These are phyloP conservation scores for Psittacula echo DNA, from an alignment of 2,797 vertebrate genomes.

Conservation along the genomic window DNA sequence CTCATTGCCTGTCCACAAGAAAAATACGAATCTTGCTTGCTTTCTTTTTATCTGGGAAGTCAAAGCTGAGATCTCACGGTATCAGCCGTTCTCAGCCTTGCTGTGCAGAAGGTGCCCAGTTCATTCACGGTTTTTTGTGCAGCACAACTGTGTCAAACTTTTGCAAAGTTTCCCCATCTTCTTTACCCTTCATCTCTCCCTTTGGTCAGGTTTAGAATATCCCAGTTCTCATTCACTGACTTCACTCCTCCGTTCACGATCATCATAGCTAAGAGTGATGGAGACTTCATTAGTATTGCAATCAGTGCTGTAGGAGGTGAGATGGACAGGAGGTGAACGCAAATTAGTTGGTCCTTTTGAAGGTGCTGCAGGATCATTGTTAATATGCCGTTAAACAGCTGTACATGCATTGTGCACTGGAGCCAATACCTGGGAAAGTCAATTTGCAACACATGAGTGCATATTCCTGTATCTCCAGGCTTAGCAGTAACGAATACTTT, in stretches of 20 bases:
- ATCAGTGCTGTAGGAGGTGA: conserved; percentile 11
- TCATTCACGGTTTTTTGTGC: not conserved
- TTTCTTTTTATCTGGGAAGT: not conserved
- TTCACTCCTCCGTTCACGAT: not conserved
- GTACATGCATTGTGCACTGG: not conserved
- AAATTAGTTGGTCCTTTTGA: not conserved
- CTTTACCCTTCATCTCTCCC: not conserved
- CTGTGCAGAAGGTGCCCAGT: not conserved
- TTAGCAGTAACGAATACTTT: not conserved
- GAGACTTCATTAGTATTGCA: not conserved
- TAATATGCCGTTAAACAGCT: not conserved
- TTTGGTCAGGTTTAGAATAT: not conserved
- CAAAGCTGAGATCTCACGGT: not conserved
- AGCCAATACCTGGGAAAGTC: conserved; percentile 16
- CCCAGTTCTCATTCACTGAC: not conserved
- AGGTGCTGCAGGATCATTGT: conserved; percentile 24
- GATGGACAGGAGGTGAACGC: not conserved
- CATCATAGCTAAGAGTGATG: not conserved
- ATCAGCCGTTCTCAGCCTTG: not conserved
- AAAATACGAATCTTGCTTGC: not conserved
- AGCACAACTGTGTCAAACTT: not conserved
- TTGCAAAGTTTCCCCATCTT: not conserved
- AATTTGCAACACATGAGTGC: not conserved
- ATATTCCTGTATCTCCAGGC: not conserved
- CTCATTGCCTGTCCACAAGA: not conserved